A percentile compares a stretch with the other conserved stretches of the same genome.
Conservation (phyloP, 2,888 invertebrate genomes). For the Rhamphomyia laevipes region DNA sequence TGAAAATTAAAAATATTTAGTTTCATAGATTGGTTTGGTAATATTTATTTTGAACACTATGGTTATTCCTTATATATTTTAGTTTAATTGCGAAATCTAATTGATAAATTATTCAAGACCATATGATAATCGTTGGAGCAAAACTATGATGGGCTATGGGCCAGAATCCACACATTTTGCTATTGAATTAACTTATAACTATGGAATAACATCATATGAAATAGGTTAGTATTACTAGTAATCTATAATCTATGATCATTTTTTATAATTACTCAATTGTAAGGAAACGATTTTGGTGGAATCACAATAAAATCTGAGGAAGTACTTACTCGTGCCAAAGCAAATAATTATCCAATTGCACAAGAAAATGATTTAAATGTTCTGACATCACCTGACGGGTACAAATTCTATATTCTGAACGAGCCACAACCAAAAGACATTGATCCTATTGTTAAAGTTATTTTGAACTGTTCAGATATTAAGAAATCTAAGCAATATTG, state of each 20-base stretch:
- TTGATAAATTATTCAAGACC: slow-evolving; percentile 48
- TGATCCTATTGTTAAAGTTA: slow-evolving; percentile 74
- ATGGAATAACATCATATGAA: slow-evolving; percentile 78
- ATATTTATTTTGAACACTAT: neutral
- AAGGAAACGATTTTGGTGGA: slow-evolving; percentile 74
- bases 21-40: neutral
- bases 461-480: slow-evolving; percentile 66
- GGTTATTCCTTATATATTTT: neutral
- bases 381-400: slow-evolving; percentile 83
- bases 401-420: slow-evolving; percentile 70
- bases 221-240: slow-evolving; percentile 42
- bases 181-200: slow-evolving; percentile 94
- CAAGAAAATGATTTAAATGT: slow-evolving; percentile 49
- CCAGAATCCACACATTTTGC: slow-evolving; percentile 92
- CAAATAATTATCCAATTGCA: slow-evolving; percentile 58
- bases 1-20: no score
- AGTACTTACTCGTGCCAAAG: slow-evolving; percentile 58
- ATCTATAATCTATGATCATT: neutral
- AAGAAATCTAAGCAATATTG: slow-evolving; percentile 70
- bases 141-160: slow-evolving; percentile 98
- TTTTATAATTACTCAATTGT: neutral
- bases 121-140: slow-evolving; percentile 96
- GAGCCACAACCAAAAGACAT: slow-evolving; percentile 52
- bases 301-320: slow-evolving; percentile 73
- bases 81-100: neutral